Evolutionary conservation across 2,797 vertebrate genomes (phyloP).

Genomic region (Gila robusta): DNA sequence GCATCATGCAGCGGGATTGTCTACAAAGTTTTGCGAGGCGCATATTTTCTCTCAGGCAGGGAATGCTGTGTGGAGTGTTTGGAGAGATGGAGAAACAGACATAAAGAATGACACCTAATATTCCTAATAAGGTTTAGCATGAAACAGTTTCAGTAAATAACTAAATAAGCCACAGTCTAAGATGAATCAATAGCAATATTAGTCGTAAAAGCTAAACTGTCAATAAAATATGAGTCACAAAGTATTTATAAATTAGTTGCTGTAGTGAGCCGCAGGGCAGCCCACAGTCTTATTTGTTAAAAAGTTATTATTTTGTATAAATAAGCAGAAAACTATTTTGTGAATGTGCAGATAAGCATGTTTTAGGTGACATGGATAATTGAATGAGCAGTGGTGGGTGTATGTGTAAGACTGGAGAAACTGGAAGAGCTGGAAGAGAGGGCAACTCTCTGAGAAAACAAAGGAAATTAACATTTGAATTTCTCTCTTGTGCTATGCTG

Average conservation of each 20-base stretch:
- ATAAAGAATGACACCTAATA: neutral
- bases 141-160: neutral
- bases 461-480: too few species aligned
- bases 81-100: neutral
- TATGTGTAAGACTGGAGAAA: too few species aligned
- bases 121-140: neutral
- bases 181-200: constrained; percentile 11
- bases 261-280: neutral
- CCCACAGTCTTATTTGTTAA: neutral
- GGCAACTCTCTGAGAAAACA: too few species aligned
- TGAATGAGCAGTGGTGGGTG: neutral
- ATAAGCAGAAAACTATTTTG: constrained; percentile 6
- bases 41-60: neutral
- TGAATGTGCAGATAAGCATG: neutral
- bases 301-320: constrained; percentile 11
- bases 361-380: neutral
- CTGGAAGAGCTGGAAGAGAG: too few species aligned
- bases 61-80: constrained; percentile 7
- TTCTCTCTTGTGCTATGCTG: too few species aligned
- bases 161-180: neutral
- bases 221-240: neutral
- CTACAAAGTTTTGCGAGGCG: neutral
- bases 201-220: neutral
- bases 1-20: constrained; percentile 43
- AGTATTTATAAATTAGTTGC: constrained; percentile 12